These are phyloP conservation scores for Holocentrus rufus DNA, from an alignment of 2,797 vertebrate species.

Conservation along the genomic window DNA sequence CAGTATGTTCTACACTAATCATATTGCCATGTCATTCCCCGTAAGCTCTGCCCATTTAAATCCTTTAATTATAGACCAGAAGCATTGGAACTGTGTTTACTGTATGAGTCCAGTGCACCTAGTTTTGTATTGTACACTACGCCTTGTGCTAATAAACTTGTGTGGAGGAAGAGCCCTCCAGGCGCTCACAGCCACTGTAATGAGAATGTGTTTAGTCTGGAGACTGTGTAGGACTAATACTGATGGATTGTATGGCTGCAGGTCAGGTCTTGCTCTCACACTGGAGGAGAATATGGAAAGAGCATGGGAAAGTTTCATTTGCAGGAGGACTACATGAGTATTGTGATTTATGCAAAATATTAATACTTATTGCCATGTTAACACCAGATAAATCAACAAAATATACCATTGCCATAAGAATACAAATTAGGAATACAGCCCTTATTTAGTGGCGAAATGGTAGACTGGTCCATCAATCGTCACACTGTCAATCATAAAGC, in stretches of 20 bases:
- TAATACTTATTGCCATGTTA: constrained; percentile 25
- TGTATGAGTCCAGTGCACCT: constrained; percentile 62
- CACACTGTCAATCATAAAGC: constrained; percentile 17
- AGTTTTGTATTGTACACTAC: constrained; percentile 73
- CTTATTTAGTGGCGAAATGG: constrained; percentile 4
- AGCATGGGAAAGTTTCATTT: constrained; percentile 49
- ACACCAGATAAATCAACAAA: constrained; percentile 25
- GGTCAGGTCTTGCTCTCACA: constrained; percentile 77
- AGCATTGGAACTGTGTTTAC: constrained; percentile 73
- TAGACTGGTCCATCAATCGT: constrained; percentile 31
- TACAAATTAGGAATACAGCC: constrained; percentile 14
- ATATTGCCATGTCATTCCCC: constrained; percentile 76
- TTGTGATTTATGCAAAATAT: neutral
- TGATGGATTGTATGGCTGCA: constrained; percentile 84
- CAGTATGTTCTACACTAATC: constrained; percentile 70
- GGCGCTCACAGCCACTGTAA: constrained; percentile 79
- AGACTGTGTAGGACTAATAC: constrained; percentile 82
- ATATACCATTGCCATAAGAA: constrained; percentile 2
- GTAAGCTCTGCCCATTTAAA: constrained; percentile 68
- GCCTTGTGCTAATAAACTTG: constrained; percentile 85
- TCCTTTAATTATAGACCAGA: constrained; percentile 76
- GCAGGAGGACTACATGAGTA: constrained; percentile 29
- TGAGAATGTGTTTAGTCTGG: constrained; percentile 88
- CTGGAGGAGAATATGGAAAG: constrained; percentile 35
- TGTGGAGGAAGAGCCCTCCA: constrained; percentile 69